Percentiles rank a stretch among this genome's conserved stretches.
Conservation (phyloP, 2,888 invertebrate genomes). For the Electrophaes corylata region DNA sequence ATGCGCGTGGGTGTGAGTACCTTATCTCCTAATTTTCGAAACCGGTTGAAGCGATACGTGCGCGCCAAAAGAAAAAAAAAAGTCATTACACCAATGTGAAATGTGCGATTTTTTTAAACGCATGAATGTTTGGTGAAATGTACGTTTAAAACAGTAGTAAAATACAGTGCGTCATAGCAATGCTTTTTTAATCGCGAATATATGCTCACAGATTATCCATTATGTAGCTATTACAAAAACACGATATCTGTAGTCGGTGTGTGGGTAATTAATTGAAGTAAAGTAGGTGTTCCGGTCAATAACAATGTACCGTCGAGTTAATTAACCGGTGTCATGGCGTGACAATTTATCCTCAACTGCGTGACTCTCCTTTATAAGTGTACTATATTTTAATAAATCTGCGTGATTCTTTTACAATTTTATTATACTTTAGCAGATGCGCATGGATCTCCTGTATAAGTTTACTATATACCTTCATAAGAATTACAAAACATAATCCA, state of each 20-base stretch:
- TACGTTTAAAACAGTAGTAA: background rate
- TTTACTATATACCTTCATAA: too few species aligned
- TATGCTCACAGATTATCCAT: too few species aligned
- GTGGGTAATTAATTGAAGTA: background rate
- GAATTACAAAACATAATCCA: too few species aligned
- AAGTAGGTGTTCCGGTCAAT: slow-evolving; percentile 41
- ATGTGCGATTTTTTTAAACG: slow-evolving; percentile 30
- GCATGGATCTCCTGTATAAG: too few species aligned
- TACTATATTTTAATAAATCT: too few species aligned
- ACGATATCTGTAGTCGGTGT: slow-evolving; percentile 1
- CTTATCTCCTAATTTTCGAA: slow-evolving; percentile 3
- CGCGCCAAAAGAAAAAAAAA: slow-evolving; percentile 14
- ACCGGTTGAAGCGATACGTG: slow-evolving; percentile 21
- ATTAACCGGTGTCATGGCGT: slow-evolving; percentile 45
- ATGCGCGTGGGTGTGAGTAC: background rate
- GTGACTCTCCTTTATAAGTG: background rate
- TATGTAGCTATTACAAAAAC: too few species aligned
- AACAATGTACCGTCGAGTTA: slow-evolving; percentile 50
- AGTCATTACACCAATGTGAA: slow-evolving; percentile 31
- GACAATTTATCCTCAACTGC: slow-evolving; percentile 25
- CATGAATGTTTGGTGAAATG: slow-evolving; percentile 28
- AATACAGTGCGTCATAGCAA: too few species aligned
- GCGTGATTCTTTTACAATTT: too few species aligned
- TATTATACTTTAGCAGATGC: too few species aligned
- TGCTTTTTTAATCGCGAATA: too few species aligned